These are phyloP conservation scores for Bryconaethiops microstoma DNA, from an alignment of 2,797 vertebrate species.

Conservation along the genomic window DNA sequence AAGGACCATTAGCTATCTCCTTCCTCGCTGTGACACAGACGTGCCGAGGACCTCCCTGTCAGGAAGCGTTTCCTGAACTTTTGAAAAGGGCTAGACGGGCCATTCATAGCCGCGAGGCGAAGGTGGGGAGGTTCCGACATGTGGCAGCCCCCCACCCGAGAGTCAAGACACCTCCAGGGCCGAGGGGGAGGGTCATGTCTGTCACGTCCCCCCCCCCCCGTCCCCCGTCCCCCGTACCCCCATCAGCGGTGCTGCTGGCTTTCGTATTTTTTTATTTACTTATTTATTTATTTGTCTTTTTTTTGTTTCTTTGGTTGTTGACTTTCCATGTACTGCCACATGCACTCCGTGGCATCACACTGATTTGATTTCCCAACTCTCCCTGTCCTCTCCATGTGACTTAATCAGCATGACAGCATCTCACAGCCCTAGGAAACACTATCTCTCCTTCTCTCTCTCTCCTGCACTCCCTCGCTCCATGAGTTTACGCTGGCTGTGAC, in stretches of 20 bases:
- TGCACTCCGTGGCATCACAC: constrained; percentile 56
- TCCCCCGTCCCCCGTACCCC: too few species aligned
- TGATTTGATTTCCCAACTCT: constrained; percentile 76
- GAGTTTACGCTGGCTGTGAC: constrained; percentile 80
- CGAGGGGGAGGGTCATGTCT: constrained; percentile 68
- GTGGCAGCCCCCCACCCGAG: constrained; percentile 43
- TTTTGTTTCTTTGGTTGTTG: constrained; percentile 9
- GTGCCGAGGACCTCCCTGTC: constrained; percentile 68
- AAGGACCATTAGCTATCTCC: constrained; percentile 72
- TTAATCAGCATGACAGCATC: constrained; percentile 92
- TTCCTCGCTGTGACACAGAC: constrained; percentile 68
- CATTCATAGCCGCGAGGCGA: constrained; percentile 47
- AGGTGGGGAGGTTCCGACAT: constrained; percentile 59
- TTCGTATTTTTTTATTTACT: constrained; percentile 65
- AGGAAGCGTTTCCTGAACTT: constrained; percentile 75
- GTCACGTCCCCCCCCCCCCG: constrained; percentile 60
- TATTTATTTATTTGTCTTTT: constrained; percentile 62
- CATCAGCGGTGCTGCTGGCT: constrained; percentile 61
- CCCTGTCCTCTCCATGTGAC: constrained; percentile 78
- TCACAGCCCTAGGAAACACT: constrained; percentile 82
- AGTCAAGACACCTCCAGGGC: constrained; percentile 65
- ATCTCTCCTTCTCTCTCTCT: constrained; percentile 72
- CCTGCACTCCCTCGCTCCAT: constrained; percentile 79
- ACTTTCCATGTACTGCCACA: constrained; percentile 54
- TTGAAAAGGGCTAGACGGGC: constrained; percentile 72